Percentiles rank a stretch among this genome's conserved stretches.
Evolutionary conservation across 2,888 invertebrate genomes (phyloP).

Genomic region (Perithous albicinctus): DNA sequence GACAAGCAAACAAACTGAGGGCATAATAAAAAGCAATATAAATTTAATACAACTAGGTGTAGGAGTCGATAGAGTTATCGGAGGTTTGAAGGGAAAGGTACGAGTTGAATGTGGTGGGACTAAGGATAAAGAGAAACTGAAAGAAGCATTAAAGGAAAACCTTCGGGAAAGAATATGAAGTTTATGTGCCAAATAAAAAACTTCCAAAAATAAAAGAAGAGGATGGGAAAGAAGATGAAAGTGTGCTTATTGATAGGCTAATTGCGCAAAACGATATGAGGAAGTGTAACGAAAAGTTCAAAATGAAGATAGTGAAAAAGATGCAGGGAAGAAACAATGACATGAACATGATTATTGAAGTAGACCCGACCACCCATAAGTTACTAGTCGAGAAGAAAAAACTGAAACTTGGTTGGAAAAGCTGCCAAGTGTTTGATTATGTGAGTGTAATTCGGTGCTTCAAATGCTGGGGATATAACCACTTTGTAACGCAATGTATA

Average conservation of each 20-base stretch:
- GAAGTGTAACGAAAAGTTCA: not conserved
- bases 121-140: slow-evolving; percentile 21
- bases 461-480: slow-evolving; percentile 39
- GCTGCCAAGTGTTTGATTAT: slow-evolving; percentile 21
- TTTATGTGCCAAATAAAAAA: slow-evolving; percentile 28
- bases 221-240: slow-evolving; percentile 5
- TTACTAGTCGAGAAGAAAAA: not conserved
- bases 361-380: not conserved
- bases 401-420: slow-evolving; percentile 13
- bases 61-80: slow-evolving; percentile 13
- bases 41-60: slow-evolving; percentile 21
- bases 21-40: slow-evolving; percentile 28
- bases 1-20: slow-evolving; percentile 19
- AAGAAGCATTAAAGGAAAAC: slow-evolving; percentile 1
- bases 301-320: slow-evolving; percentile 10
- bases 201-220: slow-evolving; percentile 32
- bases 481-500: not conserved
- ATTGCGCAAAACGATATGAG: not conserved
- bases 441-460: slow-evolving; percentile 15
- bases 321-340: not conserved
- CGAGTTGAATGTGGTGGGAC: not conserved
- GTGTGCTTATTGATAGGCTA: slow-evolving; percentile 1
- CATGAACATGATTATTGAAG: not conserved
- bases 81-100: slow-evolving; percentile 9
- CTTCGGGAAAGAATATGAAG: slow-evolving; percentile 20